Conservation (phyloP, 2,888 invertebrate species). For the Aelia acuminata region DNA sequence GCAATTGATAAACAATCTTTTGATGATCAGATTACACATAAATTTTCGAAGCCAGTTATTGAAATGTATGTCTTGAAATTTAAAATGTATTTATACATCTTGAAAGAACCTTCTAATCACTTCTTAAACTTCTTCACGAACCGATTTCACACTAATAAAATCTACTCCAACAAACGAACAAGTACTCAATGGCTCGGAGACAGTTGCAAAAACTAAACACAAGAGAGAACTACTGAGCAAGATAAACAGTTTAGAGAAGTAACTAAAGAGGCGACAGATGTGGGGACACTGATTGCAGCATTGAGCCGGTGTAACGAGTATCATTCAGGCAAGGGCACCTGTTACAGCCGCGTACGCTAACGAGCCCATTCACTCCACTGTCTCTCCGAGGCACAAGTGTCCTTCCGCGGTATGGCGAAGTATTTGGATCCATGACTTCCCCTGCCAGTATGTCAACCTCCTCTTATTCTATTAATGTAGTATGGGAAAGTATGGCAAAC, state of each 20-base stretch:
- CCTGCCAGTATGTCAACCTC: not conserved
- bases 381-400: conserved; percentile 12
- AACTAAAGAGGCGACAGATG: conserved; percentile 5
- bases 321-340: conserved; percentile 27
- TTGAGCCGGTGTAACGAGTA: conserved; percentile 42
- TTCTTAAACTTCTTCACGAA: not conserved
- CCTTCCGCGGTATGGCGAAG: not conserved
- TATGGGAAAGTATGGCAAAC: no score
- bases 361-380: conserved; percentile 20
- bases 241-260: conserved; percentile 14
- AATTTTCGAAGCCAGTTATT: no score
- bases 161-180: not conserved
- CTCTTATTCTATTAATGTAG: no score
- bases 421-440: not conserved
- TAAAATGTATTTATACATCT: not conserved
- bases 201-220: conserved; percentile 7
- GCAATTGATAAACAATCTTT: no score
- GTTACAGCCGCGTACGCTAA: conserved; percentile 10
- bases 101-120: not conserved
- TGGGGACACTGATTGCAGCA: conserved; percentile 32
- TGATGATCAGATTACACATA: no score
- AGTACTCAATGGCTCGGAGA: not conserved
- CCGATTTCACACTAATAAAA: not conserved
- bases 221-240: not conserved
- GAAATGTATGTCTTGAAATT: not conserved